Conservation (phyloP, 2,888 invertebrate species). For the Nesidiocoris tenuis region DNA sequence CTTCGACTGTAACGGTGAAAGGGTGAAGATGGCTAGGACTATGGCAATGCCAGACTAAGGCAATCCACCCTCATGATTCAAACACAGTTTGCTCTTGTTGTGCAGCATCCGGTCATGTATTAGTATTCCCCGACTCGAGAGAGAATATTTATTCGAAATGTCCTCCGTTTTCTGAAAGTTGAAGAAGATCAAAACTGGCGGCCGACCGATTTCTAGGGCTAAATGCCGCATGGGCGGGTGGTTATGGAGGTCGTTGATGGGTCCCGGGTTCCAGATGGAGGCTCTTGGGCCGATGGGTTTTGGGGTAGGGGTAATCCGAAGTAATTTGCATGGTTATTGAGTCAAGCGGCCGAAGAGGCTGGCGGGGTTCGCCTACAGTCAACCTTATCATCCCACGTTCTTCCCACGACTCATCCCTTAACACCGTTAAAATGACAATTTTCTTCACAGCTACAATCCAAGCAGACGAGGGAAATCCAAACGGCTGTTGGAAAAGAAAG, state of each 20-base stretch:
- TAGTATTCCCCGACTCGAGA: too few relatives aligned
- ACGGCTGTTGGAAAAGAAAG: neutral
- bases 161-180: neutral
- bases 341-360: conserved; percentile 8
- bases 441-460: conserved; percentile 11
- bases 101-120: too few relatives aligned
- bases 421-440: conserved; percentile 3
- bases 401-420: neutral
- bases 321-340: conserved; percentile 32
- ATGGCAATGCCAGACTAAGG: too few relatives aligned
- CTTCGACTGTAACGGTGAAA: too few relatives aligned
- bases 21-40: too few relatives aligned
- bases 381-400: neutral
- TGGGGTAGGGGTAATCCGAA: conserved; percentile 23
- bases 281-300: neutral
- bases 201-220: neutral
- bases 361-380: neutral
- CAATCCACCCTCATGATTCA: too few relatives aligned
- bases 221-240: too few relatives aligned
- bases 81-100: too few relatives aligned
- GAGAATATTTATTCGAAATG: neutral
- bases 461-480: neutral
- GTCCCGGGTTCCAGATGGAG: neutral
- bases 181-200: neutral
- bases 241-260: too few relatives aligned